These are phyloP conservation scores for Heliconius himera DNA, from an alignment of 1,140 invertebrate genomes.

Conservation along the genomic window DNA sequence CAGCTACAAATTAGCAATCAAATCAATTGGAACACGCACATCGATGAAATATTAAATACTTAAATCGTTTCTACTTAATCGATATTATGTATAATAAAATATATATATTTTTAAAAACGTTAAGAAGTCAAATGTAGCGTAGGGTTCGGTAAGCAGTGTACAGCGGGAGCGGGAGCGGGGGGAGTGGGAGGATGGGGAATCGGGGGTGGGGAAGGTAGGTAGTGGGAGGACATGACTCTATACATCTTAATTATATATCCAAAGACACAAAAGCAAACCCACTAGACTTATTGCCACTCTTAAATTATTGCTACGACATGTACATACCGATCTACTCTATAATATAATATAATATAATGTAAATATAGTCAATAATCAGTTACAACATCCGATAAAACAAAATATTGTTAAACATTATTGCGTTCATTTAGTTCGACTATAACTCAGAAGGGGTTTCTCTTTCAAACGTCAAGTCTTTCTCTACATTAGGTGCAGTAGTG, in stretches of 20 bases:
- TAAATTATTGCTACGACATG: slow-evolving; percentile 80
- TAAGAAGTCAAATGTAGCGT: slow-evolving; percentile 74
- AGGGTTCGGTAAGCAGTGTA: slow-evolving; percentile 73
- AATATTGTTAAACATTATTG: slow-evolving; percentile 77
- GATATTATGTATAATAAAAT: slow-evolving; percentile 71
- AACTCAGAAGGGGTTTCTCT: slow-evolving; percentile 63
- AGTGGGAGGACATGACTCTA: slow-evolving; percentile 49
- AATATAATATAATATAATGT: slow-evolving; percentile 63
- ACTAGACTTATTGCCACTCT: slow-evolving; percentile 79
- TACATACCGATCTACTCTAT: slow-evolving; percentile 68
- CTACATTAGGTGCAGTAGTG: slow-evolving; percentile 40
- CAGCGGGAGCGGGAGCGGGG: slow-evolving; percentile 53
- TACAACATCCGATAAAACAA: slow-evolving; percentile 77
- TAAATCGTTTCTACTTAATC: slow-evolving; percentile 58
- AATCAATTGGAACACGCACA: slow-evolving; percentile 50
- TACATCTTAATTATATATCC: slow-evolving; percentile 58
- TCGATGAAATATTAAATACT: slow-evolving; percentile 58
- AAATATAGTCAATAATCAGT: slow-evolving; percentile 75
- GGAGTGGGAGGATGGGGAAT: slow-evolving; percentile 45
- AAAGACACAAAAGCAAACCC: slow-evolving; percentile 76
- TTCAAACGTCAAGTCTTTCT: slow-evolving; percentile 41
- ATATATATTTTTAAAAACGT: slow-evolving; percentile 69
- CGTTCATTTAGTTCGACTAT: slow-evolving; percentile 67
- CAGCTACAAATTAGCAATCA: slow-evolving; percentile 43
- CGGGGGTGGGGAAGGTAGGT: slow-evolving; percentile 39